Evolutionary conservation across 2,113 vertebrate species (phyloP).

Genomic region (Leptodactylus fuscus): DNA sequence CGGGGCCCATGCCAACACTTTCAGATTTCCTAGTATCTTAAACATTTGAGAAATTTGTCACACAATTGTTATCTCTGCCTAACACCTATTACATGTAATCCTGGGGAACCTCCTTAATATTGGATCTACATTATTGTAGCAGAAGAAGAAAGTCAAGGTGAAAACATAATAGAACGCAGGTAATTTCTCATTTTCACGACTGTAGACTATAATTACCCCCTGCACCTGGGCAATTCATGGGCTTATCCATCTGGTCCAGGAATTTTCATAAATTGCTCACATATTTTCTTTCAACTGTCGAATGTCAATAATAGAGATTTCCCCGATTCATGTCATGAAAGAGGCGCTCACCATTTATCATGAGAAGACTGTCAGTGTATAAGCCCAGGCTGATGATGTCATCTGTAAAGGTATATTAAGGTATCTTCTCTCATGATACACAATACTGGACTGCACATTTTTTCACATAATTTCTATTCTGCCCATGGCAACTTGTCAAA

Average conservation of each 20-base stretch:
- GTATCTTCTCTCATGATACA: neutral
- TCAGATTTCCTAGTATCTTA: no score
- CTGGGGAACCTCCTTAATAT: neutral
- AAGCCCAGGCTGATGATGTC: conserved; percentile 18
- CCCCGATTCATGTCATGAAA: conserved; percentile 11
- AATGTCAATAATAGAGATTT: conserved; percentile 19
- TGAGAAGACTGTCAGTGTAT: neutral
- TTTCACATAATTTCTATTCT: neutral
- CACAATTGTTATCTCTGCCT: no score
- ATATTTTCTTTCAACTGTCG: conserved; percentile 34
- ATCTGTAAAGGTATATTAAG: neutral
- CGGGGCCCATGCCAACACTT: no score
- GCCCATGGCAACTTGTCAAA: conserved; percentile 2
- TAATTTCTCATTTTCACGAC: neutral
- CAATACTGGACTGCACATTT: neutral
- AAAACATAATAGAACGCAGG: neutral
- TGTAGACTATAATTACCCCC: neutral
- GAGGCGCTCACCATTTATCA: neutral
- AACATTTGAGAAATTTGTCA: no score
- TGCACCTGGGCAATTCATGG: conserved; percentile 33
- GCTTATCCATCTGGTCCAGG: conserved; percentile 11
- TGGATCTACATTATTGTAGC: neutral
- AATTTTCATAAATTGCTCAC: conserved; percentile 27
- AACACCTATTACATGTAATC: neutral
- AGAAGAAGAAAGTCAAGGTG: neutral